Base-by-base conservation (phyloP, 2,113 vertebrate species). In the Halcyon senegalensis region DNA sequence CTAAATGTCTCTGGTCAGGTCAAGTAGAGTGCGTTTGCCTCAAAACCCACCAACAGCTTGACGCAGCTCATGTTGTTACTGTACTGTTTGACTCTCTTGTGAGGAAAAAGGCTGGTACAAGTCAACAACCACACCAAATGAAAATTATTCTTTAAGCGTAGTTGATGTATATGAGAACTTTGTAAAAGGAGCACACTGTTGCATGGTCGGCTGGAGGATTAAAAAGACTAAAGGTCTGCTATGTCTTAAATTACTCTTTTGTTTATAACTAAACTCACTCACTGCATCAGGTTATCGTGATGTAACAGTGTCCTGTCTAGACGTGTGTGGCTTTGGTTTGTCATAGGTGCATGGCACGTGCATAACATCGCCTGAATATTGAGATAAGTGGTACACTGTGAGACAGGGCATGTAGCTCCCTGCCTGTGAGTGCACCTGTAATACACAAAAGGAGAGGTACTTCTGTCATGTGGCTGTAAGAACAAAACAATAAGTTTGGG, bases 321-420 rank as follows among this genome's bases (percentile, higher is more conserved):
- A 2, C 1, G 7, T 76, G n/a, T 63, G 72, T 84, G 84, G 69
- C 81, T 67, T 85, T 28, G 88, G 53, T 93, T 24, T 91, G 70
- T 87, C 30, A 1, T 27, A 17, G 64, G 58, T 51, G 53, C 63
- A 53, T 89, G 78, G 74, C 21, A 41, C 2, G 3, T 53, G 31
- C 74, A 11, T 72, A 60, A 24, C 37, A 7, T 18, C 50, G 27
- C 35, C 66, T 86, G 11, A 33, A 19, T 18, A 18, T 28, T 0
- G 3, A 39, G 50, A 16, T 44, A 24, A 19, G 0, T 5, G 13
- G 2, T 25, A 8, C 3, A 3, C 30, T 37, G 12, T 30, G 37
- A 44, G 24, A 10, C 30, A 53, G 50, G 50, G 11, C 30, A 2
- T 0, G 0, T 9, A n/a, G 19, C n/a, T 94, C 24, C 2, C 41